Evolutionary conservation across 2,113 vertebrate species (phyloP).

Genomic region (Glaucidium brasilianum): DNA sequence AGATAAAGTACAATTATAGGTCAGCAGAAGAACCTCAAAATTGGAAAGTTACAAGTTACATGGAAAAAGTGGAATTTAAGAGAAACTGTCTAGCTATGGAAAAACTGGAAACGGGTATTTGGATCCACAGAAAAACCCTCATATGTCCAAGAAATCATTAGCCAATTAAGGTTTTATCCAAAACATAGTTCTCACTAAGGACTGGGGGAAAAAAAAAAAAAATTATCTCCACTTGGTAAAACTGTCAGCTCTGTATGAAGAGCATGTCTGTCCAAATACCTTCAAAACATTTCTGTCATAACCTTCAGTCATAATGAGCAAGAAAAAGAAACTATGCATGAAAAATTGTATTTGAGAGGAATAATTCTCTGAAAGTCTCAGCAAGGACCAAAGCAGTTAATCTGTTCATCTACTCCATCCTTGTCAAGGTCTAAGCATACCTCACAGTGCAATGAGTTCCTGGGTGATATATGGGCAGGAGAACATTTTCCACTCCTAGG

Average conservation of each 20-base stretch:
- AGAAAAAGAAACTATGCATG: not conserved
- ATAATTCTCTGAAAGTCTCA: not conserved
- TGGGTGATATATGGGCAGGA: not conserved
- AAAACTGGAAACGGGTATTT: not conserved
- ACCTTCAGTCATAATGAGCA: not conserved
- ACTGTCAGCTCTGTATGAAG: not conserved
- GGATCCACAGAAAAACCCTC: not conserved
- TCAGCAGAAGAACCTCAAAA: not conserved
- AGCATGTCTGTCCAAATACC: not conserved
- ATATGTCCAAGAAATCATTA: not conserved
- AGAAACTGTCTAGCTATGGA: not conserved
- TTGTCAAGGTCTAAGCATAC: not conserved
- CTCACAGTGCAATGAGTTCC: not conserved
- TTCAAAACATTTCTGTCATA: not conserved
- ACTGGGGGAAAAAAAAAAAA: not conserved
- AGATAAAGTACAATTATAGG: not conserved
- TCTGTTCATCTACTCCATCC: not conserved
- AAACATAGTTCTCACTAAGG: not conserved
- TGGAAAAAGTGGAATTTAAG: not conserved
- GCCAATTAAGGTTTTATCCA: not conserved
- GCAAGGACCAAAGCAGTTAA: not conserved
- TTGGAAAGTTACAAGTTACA: not conserved
- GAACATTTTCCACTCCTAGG: conserved; percentile 34
- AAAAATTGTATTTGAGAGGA: not conserved
- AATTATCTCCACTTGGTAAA: not conserved